Percentiles rank a stretch among this genome's conserved stretches.
Conservation (phyloP, 2,888 invertebrate genomes). For the Dryadula phaetusa region DNA sequence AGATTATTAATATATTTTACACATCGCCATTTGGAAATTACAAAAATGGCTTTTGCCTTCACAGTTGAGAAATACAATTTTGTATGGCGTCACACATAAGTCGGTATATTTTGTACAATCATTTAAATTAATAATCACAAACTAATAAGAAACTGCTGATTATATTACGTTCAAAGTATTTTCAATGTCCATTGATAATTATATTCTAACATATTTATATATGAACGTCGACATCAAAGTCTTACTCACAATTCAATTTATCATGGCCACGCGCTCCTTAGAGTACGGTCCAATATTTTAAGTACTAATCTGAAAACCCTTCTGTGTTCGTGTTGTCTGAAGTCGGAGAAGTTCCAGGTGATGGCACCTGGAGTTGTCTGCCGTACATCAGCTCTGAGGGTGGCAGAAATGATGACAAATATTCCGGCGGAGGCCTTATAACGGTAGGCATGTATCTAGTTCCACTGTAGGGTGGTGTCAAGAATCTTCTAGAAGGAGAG, state of each 20-base stretch:
- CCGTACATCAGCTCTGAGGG: constrained; percentile 79
- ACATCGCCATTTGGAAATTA: neutral
- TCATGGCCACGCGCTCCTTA: constrained; percentile 37
- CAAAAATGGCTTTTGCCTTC: neutral
- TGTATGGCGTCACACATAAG: neutral
- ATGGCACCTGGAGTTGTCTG: constrained; percentile 73
- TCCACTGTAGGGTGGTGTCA: constrained; percentile 92
- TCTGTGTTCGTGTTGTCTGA: constrained; percentile 81
- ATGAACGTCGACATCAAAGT: neutral
- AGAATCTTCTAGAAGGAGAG: constrained; percentile 89
- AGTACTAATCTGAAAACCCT: constrained; percentile 77
- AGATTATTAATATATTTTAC: constrained; percentile 5
- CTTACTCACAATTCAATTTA: neutral
- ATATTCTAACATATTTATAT: neutral
- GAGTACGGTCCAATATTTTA: constrained; percentile 58
- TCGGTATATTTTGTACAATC: neutral
- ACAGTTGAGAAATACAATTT: neutral
- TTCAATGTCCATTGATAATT: neutral
- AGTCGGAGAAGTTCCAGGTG: constrained; percentile 79
- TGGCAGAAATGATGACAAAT: constrained; percentile 75
- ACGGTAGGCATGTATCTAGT: constrained; percentile 93
- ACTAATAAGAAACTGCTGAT: neutral
- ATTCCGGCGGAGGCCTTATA: constrained; percentile 84
- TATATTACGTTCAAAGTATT: neutral
- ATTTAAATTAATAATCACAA: neutral